Evolutionary conservation across 2,888 invertebrate species (phyloP).

Genomic region (Tenthredo mesomela): DNA sequence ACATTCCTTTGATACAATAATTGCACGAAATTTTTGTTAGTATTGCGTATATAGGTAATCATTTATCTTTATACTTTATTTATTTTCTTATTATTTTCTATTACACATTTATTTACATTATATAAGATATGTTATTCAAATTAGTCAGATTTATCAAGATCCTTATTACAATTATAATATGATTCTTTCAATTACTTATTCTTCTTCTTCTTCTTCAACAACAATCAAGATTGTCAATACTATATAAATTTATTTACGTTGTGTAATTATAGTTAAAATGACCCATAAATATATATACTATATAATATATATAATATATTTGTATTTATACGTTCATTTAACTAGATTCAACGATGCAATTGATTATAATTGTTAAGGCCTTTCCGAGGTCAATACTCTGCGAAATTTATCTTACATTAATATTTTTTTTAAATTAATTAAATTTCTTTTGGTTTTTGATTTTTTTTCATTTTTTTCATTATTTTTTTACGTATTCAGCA

Average conservation of each 20-base stretch:
- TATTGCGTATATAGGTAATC: neutral
- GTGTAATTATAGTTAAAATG: too few relatives aligned
- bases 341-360: neutral
- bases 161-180: neutral
- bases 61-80: neutral
- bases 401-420: neutral
- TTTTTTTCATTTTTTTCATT: neutral
- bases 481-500: conserved; percentile 1
- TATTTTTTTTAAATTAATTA: neutral
- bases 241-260: neutral
- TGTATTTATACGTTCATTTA: conserved; percentile 2
- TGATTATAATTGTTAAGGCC: neutral
- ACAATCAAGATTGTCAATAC: neutral
- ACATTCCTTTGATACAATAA: conserved; percentile 65
- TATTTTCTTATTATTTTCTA: neutral
- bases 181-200: neutral
- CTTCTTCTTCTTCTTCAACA: neutral
- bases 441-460: neutral
- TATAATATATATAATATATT: too few relatives aligned
- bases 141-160: neutral
- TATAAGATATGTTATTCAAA: conserved; percentile 11
- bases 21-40: conserved; percentile 29
- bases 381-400: conserved; percentile 2
- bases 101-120: conserved; percentile 38
- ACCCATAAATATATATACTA: too few relatives aligned